These are phyloP conservation scores for Macrobrachium rosenbergii DNA, from an alignment of 1,140 invertebrate genomes.

Conservation along the genomic window DNA sequence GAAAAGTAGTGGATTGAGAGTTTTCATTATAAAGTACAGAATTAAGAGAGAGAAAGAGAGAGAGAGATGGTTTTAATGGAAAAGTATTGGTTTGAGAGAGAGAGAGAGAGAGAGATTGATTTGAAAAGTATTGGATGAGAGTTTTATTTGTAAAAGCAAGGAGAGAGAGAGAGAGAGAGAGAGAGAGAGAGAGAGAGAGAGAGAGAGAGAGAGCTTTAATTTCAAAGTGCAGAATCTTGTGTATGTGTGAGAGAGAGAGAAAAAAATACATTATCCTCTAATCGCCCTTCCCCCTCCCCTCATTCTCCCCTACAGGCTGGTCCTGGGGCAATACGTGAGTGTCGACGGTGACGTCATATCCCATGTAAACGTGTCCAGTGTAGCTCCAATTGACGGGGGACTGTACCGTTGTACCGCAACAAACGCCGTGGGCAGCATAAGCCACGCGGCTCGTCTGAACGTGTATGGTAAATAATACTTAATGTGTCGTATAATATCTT, in stretches of 20 bases:
- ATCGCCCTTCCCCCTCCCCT: not conserved
- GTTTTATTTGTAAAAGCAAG: no score
- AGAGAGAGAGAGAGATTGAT: conserved; percentile 9
- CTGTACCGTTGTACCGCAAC: conserved; percentile 89
- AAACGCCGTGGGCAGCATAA: conserved; percentile 77
- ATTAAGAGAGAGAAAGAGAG: not conserved
- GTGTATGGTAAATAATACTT: conserved; percentile 35
- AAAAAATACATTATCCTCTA: not conserved
- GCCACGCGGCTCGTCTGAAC: conserved; percentile 38
- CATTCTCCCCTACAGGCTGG: conserved; percentile 75
- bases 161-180: not conserved
- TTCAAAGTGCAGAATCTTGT: no score
- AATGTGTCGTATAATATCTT: no score
- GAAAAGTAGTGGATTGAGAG: not conserved
- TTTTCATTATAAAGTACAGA: not conserved
- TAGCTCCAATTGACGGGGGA: conserved; percentile 90
- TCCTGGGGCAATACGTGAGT: conserved; percentile 87
- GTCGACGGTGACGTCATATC: conserved; percentile 93
- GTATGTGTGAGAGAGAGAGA: conserved; percentile 8
- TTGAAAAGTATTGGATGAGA: not conserved
- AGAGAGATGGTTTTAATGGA: not conserved
- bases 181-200: not conserved
- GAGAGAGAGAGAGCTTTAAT: not conserved
- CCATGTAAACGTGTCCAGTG: conserved; percentile 91
- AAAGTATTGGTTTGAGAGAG: not conserved